phyloP scores from a whole-genome alignment of 1,140 invertebrate species.

The Macrobrachium rosenbergii region DNA sequence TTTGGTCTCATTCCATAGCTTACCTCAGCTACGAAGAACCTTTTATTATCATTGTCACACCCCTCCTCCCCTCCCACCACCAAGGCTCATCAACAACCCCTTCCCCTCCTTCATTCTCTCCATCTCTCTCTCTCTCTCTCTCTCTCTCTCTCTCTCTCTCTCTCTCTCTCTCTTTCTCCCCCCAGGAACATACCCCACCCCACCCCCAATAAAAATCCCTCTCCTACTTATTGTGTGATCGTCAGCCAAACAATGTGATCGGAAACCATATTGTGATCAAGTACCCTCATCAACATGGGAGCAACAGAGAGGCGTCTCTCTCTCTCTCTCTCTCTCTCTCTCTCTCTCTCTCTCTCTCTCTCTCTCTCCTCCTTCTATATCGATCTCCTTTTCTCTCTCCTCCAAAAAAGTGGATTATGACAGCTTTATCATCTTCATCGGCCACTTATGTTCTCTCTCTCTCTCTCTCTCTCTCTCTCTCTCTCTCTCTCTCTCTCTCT shows the following conservation, averaged over 20 bases:
- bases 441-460: background rate
- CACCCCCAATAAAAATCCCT: background rate
- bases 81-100: background rate
- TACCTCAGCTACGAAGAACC: background rate
- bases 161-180: background rate
- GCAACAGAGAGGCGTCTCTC: no score
- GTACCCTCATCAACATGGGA: no score
- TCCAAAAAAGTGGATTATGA: background rate
- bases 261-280: no score
- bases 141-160: background rate
- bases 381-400: background rate
- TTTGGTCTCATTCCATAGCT: background rate
- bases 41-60: no score
- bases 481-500: slow-evolving; percentile 12
- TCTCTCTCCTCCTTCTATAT: background rate
- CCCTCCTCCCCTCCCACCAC: background rate
- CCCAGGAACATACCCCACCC: background rate
- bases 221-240: background rate
- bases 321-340: background rate
- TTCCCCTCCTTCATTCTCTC: background rate
- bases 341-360: background rate
- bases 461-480: slow-evolving; percentile 16
- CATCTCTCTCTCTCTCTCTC: background rate
- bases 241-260: no score
- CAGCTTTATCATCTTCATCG: background rate